Evolutionary conservation across 1,140 invertebrate genomes (phyloP).

Genomic region (Pogonomyrmex californicus): DNA sequence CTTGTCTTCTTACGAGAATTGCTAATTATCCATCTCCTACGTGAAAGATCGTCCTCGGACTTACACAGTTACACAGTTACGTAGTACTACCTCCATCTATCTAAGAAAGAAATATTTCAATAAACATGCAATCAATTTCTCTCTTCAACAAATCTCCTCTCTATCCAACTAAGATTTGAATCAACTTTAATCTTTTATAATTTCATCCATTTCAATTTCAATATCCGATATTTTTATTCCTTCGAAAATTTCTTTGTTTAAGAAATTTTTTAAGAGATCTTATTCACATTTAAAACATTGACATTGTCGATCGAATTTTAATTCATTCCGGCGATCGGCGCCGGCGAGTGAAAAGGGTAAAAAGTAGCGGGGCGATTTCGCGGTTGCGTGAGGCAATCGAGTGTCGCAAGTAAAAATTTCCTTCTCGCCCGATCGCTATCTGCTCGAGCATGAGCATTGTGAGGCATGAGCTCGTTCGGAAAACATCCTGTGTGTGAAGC

Average conservation of each 20-base stretch:
- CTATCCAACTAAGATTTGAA: not conserved
- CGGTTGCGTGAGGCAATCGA: conserved; percentile 22
- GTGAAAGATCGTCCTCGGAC: not conserved
- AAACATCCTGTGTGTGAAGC: conserved; percentile 56
- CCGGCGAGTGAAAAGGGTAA: not conserved
- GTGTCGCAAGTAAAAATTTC: conserved; percentile 57
- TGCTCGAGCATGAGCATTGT: conserved; percentile 54
- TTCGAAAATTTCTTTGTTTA: not conserved
- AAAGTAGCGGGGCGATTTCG: conserved; percentile 26
- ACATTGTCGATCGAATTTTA: conserved; percentile 28
- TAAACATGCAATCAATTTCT: not conserved
- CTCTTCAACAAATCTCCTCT: not conserved
- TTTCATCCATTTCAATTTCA: not conserved
- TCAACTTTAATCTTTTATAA: not conserved
- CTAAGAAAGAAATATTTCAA: not conserved
- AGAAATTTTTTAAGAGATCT: not conserved
- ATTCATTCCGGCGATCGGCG: not conserved
- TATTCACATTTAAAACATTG: conserved; percentile 28
- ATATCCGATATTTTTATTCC: not conserved
- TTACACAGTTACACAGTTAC: conserved; percentile 14
- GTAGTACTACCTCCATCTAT: not conserved
- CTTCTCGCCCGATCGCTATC: conserved; percentile 47
- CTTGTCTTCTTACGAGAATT: not conserved
- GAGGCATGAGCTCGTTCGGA: conserved; percentile 50
- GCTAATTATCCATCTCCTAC: conserved; percentile 38